Evolutionary conservation across 1,140 invertebrate genomes (phyloP), one percentile per base, ranked within the genome.

Genomic region (Pinna nobilis): DNA sequence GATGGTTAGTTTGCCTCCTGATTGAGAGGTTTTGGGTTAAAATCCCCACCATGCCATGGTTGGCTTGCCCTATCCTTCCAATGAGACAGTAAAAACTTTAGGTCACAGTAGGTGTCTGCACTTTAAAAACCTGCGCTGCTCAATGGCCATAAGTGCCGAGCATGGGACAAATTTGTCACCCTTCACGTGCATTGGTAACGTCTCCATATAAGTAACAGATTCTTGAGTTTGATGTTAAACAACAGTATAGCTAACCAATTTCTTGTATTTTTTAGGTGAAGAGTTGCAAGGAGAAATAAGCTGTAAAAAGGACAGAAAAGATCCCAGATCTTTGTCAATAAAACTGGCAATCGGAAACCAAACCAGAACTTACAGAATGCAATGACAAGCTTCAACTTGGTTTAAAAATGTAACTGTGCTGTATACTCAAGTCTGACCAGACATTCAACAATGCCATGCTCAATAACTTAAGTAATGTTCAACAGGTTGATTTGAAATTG

Each of bases 221-320:
- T n/a, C n/a, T n/a, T n/a, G n/a, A 49, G 32, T 2, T 32, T 47
- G 25, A 4, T 15, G 33, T 49, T 33, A 35, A 11, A 64, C 18
- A 0, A 6, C 18, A 33, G 1, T 44, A n/a, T 15, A 39, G 25
- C 11, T 55, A 4, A 35, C 64, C 51, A 15, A 15, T 70, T 65
- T 63, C 60, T n/a, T 32, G 11, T 33, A 50, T 32, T 11, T 35
- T 33, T 59, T 82, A 93, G 92, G 91, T 78, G 90, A 92, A 80
- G 74, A 91, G 9, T 83, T 95, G 25, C 86, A 87, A 32, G 94
- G 94, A 25, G 92, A 90, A 70, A 90, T 95, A 25, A 90, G 89
- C 33, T 94, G 94, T 74, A 88, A 87, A 32, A 90, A 93, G 59
- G 91, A 92, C 76, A 83, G 88, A 20, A 91, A 91, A 76, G 92